Base-by-base conservation (phyloP, 2,797 vertebrate species). In the Spinus pinus region DNA sequence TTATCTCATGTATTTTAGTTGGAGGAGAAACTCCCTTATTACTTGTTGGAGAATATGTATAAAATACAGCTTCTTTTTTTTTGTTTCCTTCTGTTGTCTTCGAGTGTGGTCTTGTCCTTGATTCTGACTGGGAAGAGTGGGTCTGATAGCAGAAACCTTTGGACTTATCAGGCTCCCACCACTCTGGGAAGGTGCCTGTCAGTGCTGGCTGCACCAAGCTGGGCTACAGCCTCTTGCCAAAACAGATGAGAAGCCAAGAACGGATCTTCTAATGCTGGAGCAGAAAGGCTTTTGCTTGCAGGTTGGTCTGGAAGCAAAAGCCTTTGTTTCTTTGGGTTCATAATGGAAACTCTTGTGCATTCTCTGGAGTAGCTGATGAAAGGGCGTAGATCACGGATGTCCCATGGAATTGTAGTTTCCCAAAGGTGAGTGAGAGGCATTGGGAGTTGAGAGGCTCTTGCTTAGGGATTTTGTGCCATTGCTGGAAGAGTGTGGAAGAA, bases 21-120 rank as follows among this genome's bases (percentile, higher is more conserved):
- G 60, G 62, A 74, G 62, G 37, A 92, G 44, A 57, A 64, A 31
- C 12, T 28, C 46, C 12, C 30, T 62, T 75, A 23, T n/a, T 41
- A 7, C 39, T 80, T 70, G 54, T 51, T 53, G 58, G 74, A 25
- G 28, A 58, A 42, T 54, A 82, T n/a, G 50, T 96, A 47, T 95
- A 56, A 96, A 96, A 97, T 95, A 96, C 70, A 96, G 51, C 78
- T 93, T 69, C 50, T 60, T 31, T 31, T 46, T 46, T 66, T 65
- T 71, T 77, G 61, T 84, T 72, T 62, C 66, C 80, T 69, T 75
- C 28, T 3, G 5, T 72, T 88, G 58, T 90, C 42, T 88, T 72
- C 2, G 54, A 72, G 7, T 5, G 8, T n/a, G 37, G 12, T 90
- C 54, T 84, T 39, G 56, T 65, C 46, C 41, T 53, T 66, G 75